Conservation (phyloP, 2,113 vertebrate species). For the Hippopotamus amphibius region DNA sequence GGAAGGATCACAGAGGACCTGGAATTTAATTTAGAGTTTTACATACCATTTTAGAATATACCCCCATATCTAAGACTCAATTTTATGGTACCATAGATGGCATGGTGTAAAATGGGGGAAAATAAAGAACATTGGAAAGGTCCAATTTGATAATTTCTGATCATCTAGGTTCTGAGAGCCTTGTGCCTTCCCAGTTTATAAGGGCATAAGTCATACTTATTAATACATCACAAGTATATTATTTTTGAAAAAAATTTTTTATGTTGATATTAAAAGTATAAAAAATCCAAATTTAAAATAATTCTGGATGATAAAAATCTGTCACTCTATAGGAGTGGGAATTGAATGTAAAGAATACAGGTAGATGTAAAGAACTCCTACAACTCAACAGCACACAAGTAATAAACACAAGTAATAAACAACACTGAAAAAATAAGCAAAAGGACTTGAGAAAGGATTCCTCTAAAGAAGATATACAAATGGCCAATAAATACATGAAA, state of each 20-base stretch:
- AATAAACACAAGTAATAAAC: neutral
- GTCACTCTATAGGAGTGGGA: neutral
- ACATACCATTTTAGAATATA: neutral
- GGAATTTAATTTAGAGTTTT: neutral
- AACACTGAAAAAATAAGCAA: neutral
- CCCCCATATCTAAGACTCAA: neutral
- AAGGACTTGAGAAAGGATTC: neutral
- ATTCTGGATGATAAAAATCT: neutral
- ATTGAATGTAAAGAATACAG: neutral
- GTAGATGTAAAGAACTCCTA: neutral
- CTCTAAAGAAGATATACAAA: neutral
- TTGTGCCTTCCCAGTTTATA: neutral
- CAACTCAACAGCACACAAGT: neutral
- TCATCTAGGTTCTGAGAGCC: neutral
- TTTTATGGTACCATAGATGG: neutral
- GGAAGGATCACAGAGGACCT: neutral
- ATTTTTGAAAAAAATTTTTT: neutral
- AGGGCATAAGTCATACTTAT: neutral
- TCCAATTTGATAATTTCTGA: neutral
- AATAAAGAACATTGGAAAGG: neutral
- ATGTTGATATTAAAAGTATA: neutral
- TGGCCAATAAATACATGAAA: neutral
- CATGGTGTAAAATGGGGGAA: neutral
- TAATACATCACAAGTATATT: neutral
- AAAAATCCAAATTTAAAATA: conserved; percentile 18